phyloP scores from a whole-genome alignment of 2,113 vertebrate genomes.

The Chloropsis cyanopogon region DNA sequence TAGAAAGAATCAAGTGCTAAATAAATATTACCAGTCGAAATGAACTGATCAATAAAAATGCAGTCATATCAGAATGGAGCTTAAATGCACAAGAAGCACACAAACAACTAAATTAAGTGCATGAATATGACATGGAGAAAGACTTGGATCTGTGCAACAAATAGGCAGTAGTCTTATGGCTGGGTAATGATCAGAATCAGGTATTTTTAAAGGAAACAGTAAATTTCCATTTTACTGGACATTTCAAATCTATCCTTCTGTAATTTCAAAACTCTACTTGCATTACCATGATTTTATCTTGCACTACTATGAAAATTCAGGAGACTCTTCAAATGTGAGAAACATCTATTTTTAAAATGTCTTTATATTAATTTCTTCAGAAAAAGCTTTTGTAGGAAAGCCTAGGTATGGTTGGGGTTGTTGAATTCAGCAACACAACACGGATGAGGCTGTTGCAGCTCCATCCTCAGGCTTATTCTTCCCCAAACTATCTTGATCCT shows the following conservation, averaged over 20 bases:
- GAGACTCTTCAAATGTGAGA: not conserved
- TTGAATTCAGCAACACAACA: not conserved
- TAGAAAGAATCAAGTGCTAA: not conserved
- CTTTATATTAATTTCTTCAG: not conserved
- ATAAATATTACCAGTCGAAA: not conserved
- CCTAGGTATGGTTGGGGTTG: not conserved
- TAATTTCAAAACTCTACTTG: not conserved
- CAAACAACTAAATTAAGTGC: not conserved
- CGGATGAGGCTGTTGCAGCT: not conserved
- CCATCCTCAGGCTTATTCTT: not conserved
- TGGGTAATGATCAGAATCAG: not conserved
- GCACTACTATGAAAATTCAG: not conserved
- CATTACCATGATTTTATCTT: not conserved
- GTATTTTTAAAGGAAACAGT: not conserved
- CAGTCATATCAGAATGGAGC: not conserved
- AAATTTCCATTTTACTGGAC: not conserved
- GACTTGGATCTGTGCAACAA: not conserved
- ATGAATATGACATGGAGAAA: not conserved
- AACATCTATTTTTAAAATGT: fast-evolving
- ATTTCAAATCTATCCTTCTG: not conserved
- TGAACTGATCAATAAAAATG: not conserved
- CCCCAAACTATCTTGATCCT: not conserved
- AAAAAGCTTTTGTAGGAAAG: not conserved
- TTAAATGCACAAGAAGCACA: not conserved
- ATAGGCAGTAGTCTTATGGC: not conserved